Evolutionary conservation across 2,113 vertebrate species (phyloP), one percentile per base, ranked within the genome.

Genomic region (Onychorhynchus coronatus): DNA sequence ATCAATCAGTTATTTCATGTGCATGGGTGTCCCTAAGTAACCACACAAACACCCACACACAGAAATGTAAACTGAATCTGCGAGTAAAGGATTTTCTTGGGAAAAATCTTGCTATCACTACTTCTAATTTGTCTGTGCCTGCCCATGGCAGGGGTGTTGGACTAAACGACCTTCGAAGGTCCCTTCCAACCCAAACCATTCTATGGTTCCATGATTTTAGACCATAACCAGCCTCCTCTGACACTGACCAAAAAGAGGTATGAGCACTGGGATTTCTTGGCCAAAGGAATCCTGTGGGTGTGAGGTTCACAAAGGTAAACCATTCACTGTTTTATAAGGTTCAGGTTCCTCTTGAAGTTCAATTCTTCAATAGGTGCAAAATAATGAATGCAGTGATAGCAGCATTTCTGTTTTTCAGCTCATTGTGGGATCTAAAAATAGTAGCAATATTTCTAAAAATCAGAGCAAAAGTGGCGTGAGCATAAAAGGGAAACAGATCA

Each of bases 111-210:
- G 12, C 2, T 49, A 1, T 14, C 15, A 21, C 14, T 63, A 4
- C 14, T 56, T n/a, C 10, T 25, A 30, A 4, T 10, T 12, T 6
- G 42, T 15, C 12, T 42, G 12, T 68, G 20, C 3, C 30, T 85
- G 30, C 13, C 11, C 3, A 5, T 19, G 11, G 30, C 7, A 59
- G 28, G 12, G 24, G 0, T 6, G 1, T 2, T 86, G 12, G 25
- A 23, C 8, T 20, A 7, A 10, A 15, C 5, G 13, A 59, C 21
- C 8, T 55, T 47, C 61, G 25, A 67, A 76, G 3, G 15, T 18
- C 22, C 15, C 35, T 73, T 79, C 42, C 44, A 72, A 35, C 8
- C 3, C 42, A 53, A 21, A 2, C 4, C 14, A 8, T 44, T 73
- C 37, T 42, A 6, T n/a, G 16, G 4, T 56, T 90, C 55, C 65